A percentile compares a stretch with the other conserved stretches of the same genome.
phyloP scores from a whole-genome alignment of 2,797 vertebrate genomes.

The Buceros bicornis region DNA sequence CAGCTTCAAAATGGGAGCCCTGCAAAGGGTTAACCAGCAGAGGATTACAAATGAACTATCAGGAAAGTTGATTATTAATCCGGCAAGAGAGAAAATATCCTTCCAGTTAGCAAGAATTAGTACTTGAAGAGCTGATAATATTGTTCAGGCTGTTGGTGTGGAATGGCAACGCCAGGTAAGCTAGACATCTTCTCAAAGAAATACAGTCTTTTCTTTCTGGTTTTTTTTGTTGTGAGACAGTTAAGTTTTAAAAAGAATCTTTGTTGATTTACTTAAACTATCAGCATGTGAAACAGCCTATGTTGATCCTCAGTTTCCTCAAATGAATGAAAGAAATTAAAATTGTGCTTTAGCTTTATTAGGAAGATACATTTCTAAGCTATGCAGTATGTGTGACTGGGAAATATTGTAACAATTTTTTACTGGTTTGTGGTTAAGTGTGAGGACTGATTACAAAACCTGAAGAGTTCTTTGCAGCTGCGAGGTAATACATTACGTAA shows the following conservation, averaged over 20 bases:
- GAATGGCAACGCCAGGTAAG: slow-evolving; percentile 86
- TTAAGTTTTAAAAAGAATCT: slow-evolving; percentile 28
- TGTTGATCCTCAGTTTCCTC: slow-evolving; percentile 57
- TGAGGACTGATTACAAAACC: slow-evolving; percentile 73
- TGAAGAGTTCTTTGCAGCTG: slow-evolving; percentile 5
- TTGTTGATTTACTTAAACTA: slow-evolving; percentile 10
- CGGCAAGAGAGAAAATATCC: slow-evolving; percentile 86
- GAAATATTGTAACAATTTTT: slow-evolving; percentile 56
- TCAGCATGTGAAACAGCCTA: slow-evolving; percentile 2
- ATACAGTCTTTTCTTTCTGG: slow-evolving; percentile 26
- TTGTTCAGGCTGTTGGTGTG: slow-evolving; percentile 79
- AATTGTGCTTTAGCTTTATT: slow-evolving; percentile 24
- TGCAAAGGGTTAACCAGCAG: slow-evolving; percentile 95
- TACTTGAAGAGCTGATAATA: slow-evolving; percentile 84
- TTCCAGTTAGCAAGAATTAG: slow-evolving; percentile 86
- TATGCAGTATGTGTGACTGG: slow-evolving; percentile 49
- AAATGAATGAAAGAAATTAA: slow-evolving; percentile 70
- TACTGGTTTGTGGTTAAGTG: slow-evolving; percentile 70
- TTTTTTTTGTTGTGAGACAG: slow-evolving; percentile 33
- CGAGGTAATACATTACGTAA: slow-evolving; percentile 60
- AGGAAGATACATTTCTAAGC: slow-evolving; percentile 61
- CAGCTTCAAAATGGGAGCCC: slow-evolving; percentile 77
- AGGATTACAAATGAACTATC: slow-evolving; percentile 98
- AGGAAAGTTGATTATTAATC: slow-evolving; percentile 96
- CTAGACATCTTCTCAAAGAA: slow-evolving; percentile 68